Evolutionary conservation across 2,797 vertebrate species (phyloP).

Genomic region (Buceros bicornis): DNA sequence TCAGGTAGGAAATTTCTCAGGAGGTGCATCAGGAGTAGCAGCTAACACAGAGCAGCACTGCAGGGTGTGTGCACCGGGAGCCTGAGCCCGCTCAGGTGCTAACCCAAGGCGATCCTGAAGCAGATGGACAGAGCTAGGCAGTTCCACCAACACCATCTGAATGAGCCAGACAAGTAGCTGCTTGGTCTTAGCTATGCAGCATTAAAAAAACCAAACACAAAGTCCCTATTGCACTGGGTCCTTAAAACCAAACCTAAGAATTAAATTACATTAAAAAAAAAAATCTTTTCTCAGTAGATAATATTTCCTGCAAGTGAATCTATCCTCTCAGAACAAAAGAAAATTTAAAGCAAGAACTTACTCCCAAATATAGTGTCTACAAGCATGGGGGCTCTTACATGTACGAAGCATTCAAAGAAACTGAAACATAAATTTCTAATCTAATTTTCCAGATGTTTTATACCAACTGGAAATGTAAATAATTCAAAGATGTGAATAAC

Average conservation of each 20-base stretch:
- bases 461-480: not conserved
- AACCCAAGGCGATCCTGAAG: not conserved
- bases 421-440: not conserved
- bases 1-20: not conserved
- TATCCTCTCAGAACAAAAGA: not conserved
- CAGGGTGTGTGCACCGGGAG: accelerated
- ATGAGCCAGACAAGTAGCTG: accelerated
- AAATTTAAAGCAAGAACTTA: not conserved
- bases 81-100: accelerated
- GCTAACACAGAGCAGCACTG: not conserved
- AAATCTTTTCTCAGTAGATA: not conserved
- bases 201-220: not conserved
- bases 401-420: not conserved
- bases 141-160: not conserved
- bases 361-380: not conserved
- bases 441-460: not conserved
- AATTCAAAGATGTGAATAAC: not conserved
- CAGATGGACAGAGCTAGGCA: not conserved
- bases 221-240: accelerated
- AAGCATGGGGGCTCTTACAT: not conserved
- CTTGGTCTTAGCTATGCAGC: not conserved
- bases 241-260: not conserved
- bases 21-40: not conserved
- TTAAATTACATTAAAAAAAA: not conserved
- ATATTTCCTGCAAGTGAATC: not conserved